These are phyloP conservation scores for Probosciger aterrimus DNA, from an alignment of 2,113 vertebrate species.

Conservation along the genomic window DNA sequence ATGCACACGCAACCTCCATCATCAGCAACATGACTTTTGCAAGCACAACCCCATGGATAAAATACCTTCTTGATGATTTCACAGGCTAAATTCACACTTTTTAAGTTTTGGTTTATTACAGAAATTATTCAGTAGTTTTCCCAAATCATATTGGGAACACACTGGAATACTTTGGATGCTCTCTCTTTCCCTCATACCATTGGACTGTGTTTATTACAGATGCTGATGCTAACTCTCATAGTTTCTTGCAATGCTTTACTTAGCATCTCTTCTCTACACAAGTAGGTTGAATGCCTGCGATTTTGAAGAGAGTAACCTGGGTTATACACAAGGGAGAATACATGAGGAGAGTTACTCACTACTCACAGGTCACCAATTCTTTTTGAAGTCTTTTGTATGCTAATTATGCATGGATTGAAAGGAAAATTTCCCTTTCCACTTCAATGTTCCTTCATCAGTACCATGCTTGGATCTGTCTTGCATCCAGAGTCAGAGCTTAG, in stretches of 20 bases:
- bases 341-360: neutral
- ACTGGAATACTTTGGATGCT: neutral
- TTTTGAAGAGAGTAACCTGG: neutral
- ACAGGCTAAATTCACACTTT: neutral
- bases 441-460: neutral
- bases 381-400: neutral
- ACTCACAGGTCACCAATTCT: neutral
- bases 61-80: neutral
- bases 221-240: neutral
- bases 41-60: neutral
- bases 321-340: neutral
- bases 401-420: neutral
- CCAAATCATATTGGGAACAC: neutral
- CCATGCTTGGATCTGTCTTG: neutral
- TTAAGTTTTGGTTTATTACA: neutral
- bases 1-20: neutral
- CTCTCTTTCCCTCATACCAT: neutral
- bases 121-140: neutral
- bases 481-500: neutral
- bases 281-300: neutral
- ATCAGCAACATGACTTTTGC: neutral
- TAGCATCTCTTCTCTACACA: neutral
- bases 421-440: neutral
- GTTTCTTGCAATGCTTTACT: neutral
- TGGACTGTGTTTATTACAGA: neutral